phyloP scores from a whole-genome alignment of 2,888 invertebrate species.

The Plebejus anna region DNA sequence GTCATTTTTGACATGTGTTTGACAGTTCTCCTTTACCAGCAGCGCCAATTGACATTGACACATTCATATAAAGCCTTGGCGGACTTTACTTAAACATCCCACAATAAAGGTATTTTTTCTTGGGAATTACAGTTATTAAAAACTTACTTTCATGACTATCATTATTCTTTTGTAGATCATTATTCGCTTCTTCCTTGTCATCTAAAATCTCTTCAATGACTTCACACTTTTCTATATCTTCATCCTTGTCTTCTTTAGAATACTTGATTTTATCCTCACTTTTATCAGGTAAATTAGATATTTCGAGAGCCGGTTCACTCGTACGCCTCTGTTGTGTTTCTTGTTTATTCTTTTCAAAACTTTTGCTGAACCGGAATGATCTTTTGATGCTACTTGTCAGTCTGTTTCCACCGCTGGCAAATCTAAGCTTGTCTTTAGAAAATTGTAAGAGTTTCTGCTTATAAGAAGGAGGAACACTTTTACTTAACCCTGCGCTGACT shows the following conservation, averaged over 20 bases:
- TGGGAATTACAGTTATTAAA: too few species aligned
- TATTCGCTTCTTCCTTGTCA: constrained; percentile 66
- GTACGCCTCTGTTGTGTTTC: constrained; percentile 65
- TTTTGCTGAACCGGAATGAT: constrained; percentile 71
- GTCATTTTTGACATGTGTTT: too few species aligned
- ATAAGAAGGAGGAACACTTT: constrained; percentile 75
- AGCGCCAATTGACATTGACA: too few species aligned
- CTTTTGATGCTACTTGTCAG: constrained; percentile 73
- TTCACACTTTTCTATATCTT: constrained; percentile 68
- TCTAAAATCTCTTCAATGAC: constrained; percentile 66
- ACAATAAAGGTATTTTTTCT: too few species aligned
- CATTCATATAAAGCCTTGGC: too few species aligned
- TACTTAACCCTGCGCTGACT: constrained; percentile 67
- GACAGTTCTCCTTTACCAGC: too few species aligned
- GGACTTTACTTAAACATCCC: too few species aligned
- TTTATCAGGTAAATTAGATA: constrained; percentile 50
- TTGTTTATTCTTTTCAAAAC: constrained; percentile 68
- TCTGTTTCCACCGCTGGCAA: constrained; percentile 70
- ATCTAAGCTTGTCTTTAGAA: constrained; percentile 70
- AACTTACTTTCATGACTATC: constrained; percentile 59
- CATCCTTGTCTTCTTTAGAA: constrained; percentile 68
- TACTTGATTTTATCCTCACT: constrained; percentile 52
- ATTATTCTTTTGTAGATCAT: constrained; percentile 58
- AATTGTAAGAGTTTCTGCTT: constrained; percentile 74
- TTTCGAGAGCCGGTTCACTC: constrained; percentile 68